A percentile compares a stretch with the other conserved stretches of the same genome.
Conservation (phyloP, 2,113 vertebrate species). For the Myotis lucifugus region DNA sequence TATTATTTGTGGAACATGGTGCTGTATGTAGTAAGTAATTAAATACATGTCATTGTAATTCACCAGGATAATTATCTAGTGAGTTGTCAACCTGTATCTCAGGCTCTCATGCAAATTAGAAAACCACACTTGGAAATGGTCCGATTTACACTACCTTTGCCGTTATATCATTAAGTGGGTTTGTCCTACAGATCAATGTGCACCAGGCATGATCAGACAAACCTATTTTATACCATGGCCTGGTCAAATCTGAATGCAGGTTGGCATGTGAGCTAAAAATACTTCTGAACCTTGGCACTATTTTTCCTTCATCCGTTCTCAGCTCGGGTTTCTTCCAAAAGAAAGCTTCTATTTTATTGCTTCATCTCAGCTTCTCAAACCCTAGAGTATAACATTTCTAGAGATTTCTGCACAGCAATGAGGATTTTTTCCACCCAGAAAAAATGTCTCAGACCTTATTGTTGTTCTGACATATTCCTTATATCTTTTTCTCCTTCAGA, state of each 20-base stretch:
- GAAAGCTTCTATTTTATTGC: neutral
- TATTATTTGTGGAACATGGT: neutral
- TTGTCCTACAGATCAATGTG: neutral
- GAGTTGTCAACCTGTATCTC: neutral
- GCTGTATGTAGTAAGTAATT: neutral
- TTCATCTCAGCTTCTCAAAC: conserved; percentile 45
- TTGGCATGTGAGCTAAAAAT: neutral
- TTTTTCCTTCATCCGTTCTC: neutral
- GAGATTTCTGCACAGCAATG: conserved; percentile 34
- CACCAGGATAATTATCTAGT: neutral
- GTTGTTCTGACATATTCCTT: conserved; percentile 32
- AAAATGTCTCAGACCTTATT: neutral
- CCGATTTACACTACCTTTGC: neutral
- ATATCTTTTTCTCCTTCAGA: conserved; percentile 32
- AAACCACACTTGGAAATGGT: conserved; percentile 7
- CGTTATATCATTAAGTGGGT: neutral
- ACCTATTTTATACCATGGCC: conserved; percentile 34
- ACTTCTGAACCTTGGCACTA: neutral
- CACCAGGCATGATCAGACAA: neutral
- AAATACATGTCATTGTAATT: neutral
- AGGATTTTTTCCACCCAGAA: conserved; percentile 44
- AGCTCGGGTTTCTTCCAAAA: neutral
- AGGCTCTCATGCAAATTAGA: neutral
- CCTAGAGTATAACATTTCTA: conserved; percentile 35
- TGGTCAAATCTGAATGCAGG: neutral